Evolutionary conservation across 2,888 invertebrate genomes (phyloP), one percentile per base, ranked within the genome.

Genomic region (Axea sp.): DNA sequence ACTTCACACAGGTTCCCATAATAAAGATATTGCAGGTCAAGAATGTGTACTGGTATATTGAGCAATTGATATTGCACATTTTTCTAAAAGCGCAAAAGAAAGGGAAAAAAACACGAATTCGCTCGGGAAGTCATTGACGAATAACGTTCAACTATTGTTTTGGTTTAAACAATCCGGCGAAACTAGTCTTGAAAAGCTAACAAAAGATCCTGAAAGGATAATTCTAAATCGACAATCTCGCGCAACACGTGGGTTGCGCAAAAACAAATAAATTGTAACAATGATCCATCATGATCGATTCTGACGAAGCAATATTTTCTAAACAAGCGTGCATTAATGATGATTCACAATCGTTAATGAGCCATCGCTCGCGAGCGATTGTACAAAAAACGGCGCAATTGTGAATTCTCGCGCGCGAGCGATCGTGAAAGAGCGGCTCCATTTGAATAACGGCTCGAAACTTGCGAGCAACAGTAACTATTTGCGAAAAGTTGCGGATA

Each of bases 1-100:
- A 51, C 57, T 47, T 24, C 47, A 33, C 57, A 33, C 39, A 49
- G 30, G 68, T 68, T 73, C 67, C 55, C 55, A 62, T 67, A 49
- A 67, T 67, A 60, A 60, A 62, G 68, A 68, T 64, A 59, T 59
- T 33, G 57, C 12, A 12, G 12, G 30, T 11, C 41, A 26, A 14
- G 47, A 55, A 47, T 39, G 45, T 47, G 45, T 39, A 43, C 65
- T 43, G 19, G 31, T 39, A 9, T 17, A 19, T 55, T 55, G 55
- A 47, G 55, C 55, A 55, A 65, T 47, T 55, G 55, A 47, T 55
- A 47, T 45, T 28, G 14, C 28, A 47, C 15, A 26, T 60, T 35
- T 45, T 15, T 28, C 8, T 9, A 8, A 35, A 35, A 15, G 15
- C 5, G 3, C 15, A 41, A n/a, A 12, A 41, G 5, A 0, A 4